Conservation (phyloP, 2,888 invertebrate genomes). For the Cryptocephalus moraei region DNA sequence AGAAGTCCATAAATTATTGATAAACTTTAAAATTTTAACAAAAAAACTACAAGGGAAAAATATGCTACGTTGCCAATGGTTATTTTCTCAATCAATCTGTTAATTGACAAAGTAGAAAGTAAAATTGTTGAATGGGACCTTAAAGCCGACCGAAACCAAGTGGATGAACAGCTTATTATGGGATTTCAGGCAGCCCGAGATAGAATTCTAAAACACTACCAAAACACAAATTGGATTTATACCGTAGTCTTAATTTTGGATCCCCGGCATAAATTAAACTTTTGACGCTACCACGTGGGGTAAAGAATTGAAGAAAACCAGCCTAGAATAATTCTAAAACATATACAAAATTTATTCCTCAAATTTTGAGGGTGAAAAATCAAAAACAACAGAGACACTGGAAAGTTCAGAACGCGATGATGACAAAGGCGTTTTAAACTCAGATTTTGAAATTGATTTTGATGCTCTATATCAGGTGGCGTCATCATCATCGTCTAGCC, state of each 20-base stretch:
- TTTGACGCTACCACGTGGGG: slow-evolving; percentile 16
- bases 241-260: slow-evolving; percentile 17
- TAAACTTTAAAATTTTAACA: slow-evolving; percentile 8
- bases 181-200: slow-evolving; percentile 14
- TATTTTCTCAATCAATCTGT: no score
- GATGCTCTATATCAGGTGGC: background rate
- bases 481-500: background rate
- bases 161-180: slow-evolving; percentile 14
- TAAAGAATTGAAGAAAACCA: slow-evolving; percentile 2
- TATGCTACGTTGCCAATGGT: no score
- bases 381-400: no score
- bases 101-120: no score
- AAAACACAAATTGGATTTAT: slow-evolving; percentile 19
- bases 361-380: background rate
- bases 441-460: background rate
- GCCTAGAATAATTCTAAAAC: background rate
- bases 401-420: background rate
- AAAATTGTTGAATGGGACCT: slow-evolving; percentile 12
- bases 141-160: slow-evolving; percentile 9
- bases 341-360: background rate
- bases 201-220: slow-evolving; percentile 20
- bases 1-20: no score
- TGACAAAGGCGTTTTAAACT: background rate
- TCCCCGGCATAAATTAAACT: slow-evolving; percentile 18
- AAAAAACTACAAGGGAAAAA: slow-evolving; percentile 12